These are phyloP conservation scores for Callyntrura guangdongensis DNA, from an alignment of 2,888 invertebrate species.

Conservation along the genomic window DNA sequence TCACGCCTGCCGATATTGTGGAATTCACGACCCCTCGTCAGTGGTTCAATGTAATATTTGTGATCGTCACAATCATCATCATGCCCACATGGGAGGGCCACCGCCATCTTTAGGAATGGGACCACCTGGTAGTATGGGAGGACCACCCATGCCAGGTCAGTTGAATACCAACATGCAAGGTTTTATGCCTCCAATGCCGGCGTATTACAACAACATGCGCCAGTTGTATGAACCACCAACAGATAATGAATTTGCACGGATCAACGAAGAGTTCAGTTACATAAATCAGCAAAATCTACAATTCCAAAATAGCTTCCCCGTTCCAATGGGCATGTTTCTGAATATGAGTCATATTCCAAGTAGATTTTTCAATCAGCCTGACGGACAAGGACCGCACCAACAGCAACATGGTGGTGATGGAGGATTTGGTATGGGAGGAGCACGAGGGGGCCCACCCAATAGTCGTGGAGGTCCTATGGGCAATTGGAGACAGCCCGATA, in stretches of 20 bases:
- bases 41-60: slow-evolving; percentile 99
- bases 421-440: slow-evolving; percentile 18
- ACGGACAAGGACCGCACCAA: slow-evolving; percentile 64
- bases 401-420: slow-evolving; percentile 38
- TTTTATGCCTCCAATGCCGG: slow-evolving; percentile 80
- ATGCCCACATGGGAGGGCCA: slow-evolving; percentile 86
- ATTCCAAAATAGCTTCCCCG: slow-evolving; percentile 91
- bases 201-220: slow-evolving; percentile 82
- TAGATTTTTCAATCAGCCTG: slow-evolving; percentile 90
- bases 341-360: slow-evolving; percentile 94
- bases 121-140: neutral
- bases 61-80: slow-evolving; percentile 90
- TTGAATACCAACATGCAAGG: slow-evolving; percentile 89
- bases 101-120: slow-evolving; percentile 86
- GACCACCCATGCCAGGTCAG: slow-evolving; percentile 30
- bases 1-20: slow-evolving; percentile 99
- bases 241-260: slow-evolving; percentile 71
- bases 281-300: slow-evolving; percentile 80
- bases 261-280: slow-evolving; percentile 81
- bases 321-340: slow-evolving; percentile 97
- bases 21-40: slow-evolving; percentile 98
- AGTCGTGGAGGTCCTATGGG: slow-evolving; percentile 60
- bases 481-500: slow-evolving; percentile 3
- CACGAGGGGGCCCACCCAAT: slow-evolving; percentile 39
- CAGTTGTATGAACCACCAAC: slow-evolving; percentile 68